Evolutionary conservation across 2,888 invertebrate genomes (phyloP).

Genomic region (Eupithecia abbreviata): DNA sequence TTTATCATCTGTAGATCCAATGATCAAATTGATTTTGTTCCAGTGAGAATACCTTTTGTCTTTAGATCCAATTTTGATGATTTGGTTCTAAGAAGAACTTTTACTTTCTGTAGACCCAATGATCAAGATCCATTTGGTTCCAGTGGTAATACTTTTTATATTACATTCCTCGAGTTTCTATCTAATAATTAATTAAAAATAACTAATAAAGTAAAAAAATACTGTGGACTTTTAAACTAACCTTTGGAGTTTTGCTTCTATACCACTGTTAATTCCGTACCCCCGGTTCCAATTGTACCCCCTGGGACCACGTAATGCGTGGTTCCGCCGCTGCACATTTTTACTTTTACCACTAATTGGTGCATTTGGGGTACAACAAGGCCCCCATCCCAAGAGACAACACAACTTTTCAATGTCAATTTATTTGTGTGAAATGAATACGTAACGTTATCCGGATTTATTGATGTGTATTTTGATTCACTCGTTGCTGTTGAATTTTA

Average conservation of each 20-base stretch:
- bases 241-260: slow-evolving; percentile 24
- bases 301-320: slow-evolving; percentile 65
- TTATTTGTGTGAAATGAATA: slow-evolving; percentile 69
- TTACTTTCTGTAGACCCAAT: no score
- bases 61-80: no score
- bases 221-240: background rate
- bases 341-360: slow-evolving; percentile 83
- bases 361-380: slow-evolving; percentile 72
- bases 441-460: slow-evolving; percentile 47
- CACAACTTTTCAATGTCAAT: slow-evolving; percentile 75
- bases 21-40: no score
- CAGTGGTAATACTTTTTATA: no score
- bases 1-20: no score
- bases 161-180: no score
- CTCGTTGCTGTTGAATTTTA: slow-evolving; percentile 9
- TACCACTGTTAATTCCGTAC: slow-evolving; percentile 45
- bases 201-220: background rate
- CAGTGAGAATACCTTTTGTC: no score
- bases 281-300: slow-evolving; percentile 51
- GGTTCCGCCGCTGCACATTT: slow-evolving; percentile 80
- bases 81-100: no score
- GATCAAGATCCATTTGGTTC: no score
- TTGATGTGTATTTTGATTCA: slow-evolving; percentile 30
- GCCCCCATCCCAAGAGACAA: slow-evolving; percentile 70
- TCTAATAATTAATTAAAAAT: no score